Evolutionary conservation across 37 sponge, comb jelly and placozoan species (phyloP).

Genomic region (Hexactinellida sp.): DNA sequence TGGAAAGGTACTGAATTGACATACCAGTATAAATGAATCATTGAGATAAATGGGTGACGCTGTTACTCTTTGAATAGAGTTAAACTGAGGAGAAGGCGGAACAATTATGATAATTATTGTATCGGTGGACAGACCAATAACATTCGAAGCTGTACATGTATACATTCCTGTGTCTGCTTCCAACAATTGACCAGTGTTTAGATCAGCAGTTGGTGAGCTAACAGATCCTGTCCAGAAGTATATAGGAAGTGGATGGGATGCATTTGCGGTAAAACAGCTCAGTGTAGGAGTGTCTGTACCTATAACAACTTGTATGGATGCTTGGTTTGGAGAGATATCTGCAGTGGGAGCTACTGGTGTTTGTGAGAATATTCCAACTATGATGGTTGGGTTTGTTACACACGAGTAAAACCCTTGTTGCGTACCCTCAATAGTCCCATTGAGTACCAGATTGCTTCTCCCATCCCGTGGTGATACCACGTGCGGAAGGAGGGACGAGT

Average conservation of each 20-base stretch:
- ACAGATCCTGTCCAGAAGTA: background rate
- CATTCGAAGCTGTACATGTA: slow-evolving; percentile 12
- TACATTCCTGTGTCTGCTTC: background rate
- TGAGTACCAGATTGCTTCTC: background rate
- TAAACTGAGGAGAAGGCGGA: background rate
- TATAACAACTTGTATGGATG: background rate
- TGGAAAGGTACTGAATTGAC: background rate
- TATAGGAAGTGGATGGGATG: background rate
- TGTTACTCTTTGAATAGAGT: background rate
- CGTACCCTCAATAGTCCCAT: background rate
- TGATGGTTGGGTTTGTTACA: background rate
- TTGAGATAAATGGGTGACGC: background rate
- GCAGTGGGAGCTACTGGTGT: background rate
- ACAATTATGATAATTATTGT: background rate
- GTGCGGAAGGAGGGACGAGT: background rate
- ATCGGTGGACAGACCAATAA: background rate
- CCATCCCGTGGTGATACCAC: background rate
- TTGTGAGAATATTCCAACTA: background rate
- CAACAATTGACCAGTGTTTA: background rate
- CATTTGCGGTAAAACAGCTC: background rate
- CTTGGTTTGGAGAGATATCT: background rate
- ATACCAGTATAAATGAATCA: background rate
- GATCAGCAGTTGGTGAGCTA: background rate
- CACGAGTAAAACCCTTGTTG: background rate
- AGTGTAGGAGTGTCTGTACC: background rate